Base-by-base conservation (phyloP, 2,113 vertebrate species). In the Corythornis madagascariensis region DNA sequence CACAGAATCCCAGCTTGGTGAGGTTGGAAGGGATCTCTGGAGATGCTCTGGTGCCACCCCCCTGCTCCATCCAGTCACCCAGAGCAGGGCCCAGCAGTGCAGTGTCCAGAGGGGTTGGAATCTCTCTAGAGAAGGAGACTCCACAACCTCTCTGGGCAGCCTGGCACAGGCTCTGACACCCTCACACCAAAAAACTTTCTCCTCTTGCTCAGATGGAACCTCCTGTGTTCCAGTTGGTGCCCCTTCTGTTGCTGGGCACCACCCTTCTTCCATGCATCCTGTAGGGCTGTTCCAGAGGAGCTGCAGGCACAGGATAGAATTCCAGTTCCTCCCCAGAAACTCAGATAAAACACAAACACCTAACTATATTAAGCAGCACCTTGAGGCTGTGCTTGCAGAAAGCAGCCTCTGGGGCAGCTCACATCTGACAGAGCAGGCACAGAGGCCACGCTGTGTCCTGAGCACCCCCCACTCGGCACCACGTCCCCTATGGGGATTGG, bases 391-490 rank as follows among this genome's bases (percentile, higher is more conserved):
- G 53, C 66, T 73, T 20, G 25, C 60, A 15, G 50, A 38, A 20
- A 53, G 40, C 52, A 53, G n/a, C 22, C 64, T 22, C 50, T 53
- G 45, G 45, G 11, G 45, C 5, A 17, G 24, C 18, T 65, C 60
- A 43, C 35, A 60, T 4, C 53, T n/a, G 72, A 78, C 65, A 61
- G 60, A 2, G 40, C 40, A 10, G 57, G 25, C 28, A 15, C 2
- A 40, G 18, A 55, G 10, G 7, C 25, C 29, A 0, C 1, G 14
- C 38, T 40, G 57, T 5, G 1, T 40, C n/a, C 43, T 6, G 16
- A 69, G 33, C 7, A 38, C 13, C 24, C 10, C 7, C 3, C 11
- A 7, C 35, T 38, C 72, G 8, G 35, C 22, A 16, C 26, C 50
- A 12, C 1, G 1, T 13, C 16, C 56, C 43, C 43, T 13, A 15